Conservation (phyloP, 2,113 vertebrate species). For the Cololabis saira region DNA sequence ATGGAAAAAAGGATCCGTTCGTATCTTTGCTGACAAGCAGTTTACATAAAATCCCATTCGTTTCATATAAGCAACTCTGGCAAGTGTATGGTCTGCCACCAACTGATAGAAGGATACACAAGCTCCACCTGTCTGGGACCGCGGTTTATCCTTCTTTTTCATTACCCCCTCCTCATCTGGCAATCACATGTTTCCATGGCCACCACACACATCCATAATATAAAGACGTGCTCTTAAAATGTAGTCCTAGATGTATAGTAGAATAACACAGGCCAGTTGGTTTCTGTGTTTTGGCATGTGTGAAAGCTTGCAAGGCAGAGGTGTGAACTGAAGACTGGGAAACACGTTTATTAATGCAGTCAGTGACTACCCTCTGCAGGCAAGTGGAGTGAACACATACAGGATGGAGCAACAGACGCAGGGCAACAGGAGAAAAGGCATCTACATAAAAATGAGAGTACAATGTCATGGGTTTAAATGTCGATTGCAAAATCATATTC, state of each 20-base stretch:
- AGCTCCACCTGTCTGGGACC: constrained; percentile 60
- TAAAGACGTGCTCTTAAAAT: constrained; percentile 30
- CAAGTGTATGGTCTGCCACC: constrained; percentile 67
- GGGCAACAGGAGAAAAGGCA: constrained; percentile 2
- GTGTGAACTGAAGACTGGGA: constrained; percentile 12
- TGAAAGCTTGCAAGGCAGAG: constrained; percentile 10
- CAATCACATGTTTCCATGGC: constrained; percentile 15
- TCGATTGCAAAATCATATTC: constrained; percentile 17
- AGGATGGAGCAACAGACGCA: neutral
- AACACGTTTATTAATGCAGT: constrained; percentile 54
- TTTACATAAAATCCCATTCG: constrained; percentile 82
- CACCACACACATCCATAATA: constrained; percentile 32
- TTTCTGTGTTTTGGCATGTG: constrained; percentile 20
- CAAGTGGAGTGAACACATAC: constrained; percentile 50
- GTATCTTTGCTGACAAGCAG: constrained; percentile 79
- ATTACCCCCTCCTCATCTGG: constrained; percentile 37
- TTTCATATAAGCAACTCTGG: constrained; percentile 65
- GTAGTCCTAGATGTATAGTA: constrained; percentile 9
- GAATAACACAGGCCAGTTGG: constrained; percentile 22
- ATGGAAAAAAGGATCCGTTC: constrained; percentile 77
- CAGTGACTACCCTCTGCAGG: constrained; percentile 83
- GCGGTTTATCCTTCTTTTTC: constrained; percentile 15
- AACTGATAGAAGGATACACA: constrained; percentile 48
- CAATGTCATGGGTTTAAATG: constrained; percentile 9
- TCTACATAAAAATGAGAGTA: constrained; percentile 2